A percentile compares a stretch with the other conserved stretches of the same genome.
Evolutionary conservation across 2,888 invertebrate species (phyloP).

Genomic region (Xylota sylvarum): DNA sequence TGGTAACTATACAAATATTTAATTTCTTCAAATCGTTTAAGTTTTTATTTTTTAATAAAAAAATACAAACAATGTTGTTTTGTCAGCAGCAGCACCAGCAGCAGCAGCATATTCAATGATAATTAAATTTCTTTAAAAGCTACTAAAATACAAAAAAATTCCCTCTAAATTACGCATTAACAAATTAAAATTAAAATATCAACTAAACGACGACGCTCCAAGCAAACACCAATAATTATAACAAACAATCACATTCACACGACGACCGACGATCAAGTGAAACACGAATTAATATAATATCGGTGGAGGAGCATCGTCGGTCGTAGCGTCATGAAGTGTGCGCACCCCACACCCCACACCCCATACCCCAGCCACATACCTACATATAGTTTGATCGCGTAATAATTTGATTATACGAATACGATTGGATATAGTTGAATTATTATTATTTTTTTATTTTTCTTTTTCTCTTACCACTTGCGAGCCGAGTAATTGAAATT

Average conservation of each 20-base stretch:
- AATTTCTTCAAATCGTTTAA: neutral
- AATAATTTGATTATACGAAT: slow-evolving; percentile 24
- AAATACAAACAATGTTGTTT: slow-evolving; percentile 14
- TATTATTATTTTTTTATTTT: slow-evolving; percentile 2
- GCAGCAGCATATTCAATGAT: slow-evolving; percentile 35
- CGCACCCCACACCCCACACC: neutral
- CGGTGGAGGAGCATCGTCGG: neutral
- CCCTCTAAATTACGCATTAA: slow-evolving; percentile 55
- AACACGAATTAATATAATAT: slow-evolving; percentile 21
- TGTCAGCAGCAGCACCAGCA: slow-evolving; percentile 19
- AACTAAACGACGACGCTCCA: slow-evolving; percentile 33
- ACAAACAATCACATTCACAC: slow-evolving; percentile 21
- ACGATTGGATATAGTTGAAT: neutral
- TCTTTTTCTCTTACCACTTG: neutral
- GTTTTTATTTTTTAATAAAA: slow-evolving; percentile 11
- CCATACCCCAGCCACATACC: neutral
- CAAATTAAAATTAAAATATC: slow-evolving; percentile 47
- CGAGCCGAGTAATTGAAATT: neutral
- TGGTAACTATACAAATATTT: slow-evolving; percentile 32
- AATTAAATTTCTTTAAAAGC: slow-evolving; percentile 44
- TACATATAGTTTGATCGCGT: slow-evolving; percentile 40
- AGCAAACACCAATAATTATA: slow-evolving; percentile 27
- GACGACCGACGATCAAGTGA: neutral
- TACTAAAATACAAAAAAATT: slow-evolving; percentile 37
- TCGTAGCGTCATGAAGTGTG: slow-evolving; percentile 15